Evolutionary conservation across 2,888 invertebrate species (phyloP).

Genomic region (Spisula subtruncata): DNA sequence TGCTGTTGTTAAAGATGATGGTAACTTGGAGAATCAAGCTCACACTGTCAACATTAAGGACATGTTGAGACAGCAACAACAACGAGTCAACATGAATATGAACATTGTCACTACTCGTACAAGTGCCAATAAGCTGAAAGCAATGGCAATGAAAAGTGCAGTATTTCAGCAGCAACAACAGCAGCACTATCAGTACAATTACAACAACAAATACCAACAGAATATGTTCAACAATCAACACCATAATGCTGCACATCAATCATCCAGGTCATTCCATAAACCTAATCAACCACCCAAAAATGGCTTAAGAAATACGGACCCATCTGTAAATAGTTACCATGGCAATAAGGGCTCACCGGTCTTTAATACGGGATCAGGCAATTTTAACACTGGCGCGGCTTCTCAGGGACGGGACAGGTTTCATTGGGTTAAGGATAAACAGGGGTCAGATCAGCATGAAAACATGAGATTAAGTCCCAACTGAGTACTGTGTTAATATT

Average conservation of each 20-base stretch:
- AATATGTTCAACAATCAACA: conserved; percentile 73
- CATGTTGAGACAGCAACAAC: conserved; percentile 74
- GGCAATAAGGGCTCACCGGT: conserved; percentile 43
- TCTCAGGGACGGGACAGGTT: conserved; percentile 63
- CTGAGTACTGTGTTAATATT: conserved; percentile 48
- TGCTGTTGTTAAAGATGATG: conserved; percentile 79
- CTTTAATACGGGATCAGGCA: conserved; percentile 49
- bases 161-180: conserved; percentile 65
- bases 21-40: conserved; percentile 79
- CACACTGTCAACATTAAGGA: conserved; percentile 80
- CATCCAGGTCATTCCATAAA: conserved; percentile 71
- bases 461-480: conserved; percentile 72
- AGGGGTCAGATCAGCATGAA: conserved; percentile 58
- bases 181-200: not conserved
- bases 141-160: conserved; percentile 72
- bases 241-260: not conserved
- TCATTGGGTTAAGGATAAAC: conserved; percentile 62
- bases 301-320: conserved; percentile 6
- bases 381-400: conserved; percentile 37
- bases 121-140: conserved; percentile 70
- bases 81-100: conserved; percentile 69
- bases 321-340: conserved; percentile 32
- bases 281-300: conserved; percentile 47
- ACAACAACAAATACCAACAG: conserved; percentile 72
- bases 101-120: conserved; percentile 78